Evolutionary conservation across 2,113 vertebrate genomes (phyloP), one percentile per base, ranked within the genome.

Genomic region (Sphyrna mokarran): DNA sequence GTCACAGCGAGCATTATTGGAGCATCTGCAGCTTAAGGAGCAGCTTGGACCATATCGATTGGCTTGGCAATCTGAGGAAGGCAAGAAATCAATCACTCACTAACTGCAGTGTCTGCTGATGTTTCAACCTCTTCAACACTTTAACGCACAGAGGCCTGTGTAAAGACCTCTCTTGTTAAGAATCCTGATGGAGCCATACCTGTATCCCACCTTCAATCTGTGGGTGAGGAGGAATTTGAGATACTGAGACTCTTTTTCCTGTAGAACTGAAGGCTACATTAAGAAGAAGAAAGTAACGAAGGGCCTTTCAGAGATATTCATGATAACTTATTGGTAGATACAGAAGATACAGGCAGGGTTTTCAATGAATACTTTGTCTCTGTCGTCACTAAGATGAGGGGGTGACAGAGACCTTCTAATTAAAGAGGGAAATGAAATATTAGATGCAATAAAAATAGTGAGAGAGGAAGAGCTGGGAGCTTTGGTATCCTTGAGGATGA

Each of bases 41-140:
- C 99, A 99, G 96, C 97, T 97, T 0, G 99, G 99, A 4, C 99
- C 99, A 0, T 97, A 99, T 1, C 0, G 97, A 94, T 96, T 97
- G 0, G 72, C 96, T 33, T 18, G 97, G 97, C 99, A 99, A 33
- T 97, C 99, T 99, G 97, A 0, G 0, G 68, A 23, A 61, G n/a
- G 66, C 48, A 5, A 20, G 0, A 23, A 95, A 18, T 33, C 68
- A 26, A 23, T 58, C 33, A 95, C 68, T 72, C 16, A n/a, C n/a
- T 20, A 93, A 40, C 5, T n/a, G 26, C 14, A 33, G 4, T 29
- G 11, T n/a, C 33, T 29, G 54, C 54, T 61, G 11, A 29, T 63
- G 11, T 14, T 11, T 90, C 48, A 58, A 29, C 10, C 48, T 23
- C 85, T 58, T 87, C 43, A 87, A 26, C 1, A 29, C 7, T 76